A percentile compares a stretch with the other conserved stretches of the same genome.
Conservation (phyloP, 2,888 invertebrate genomes). For the Gortyna flavago region DNA sequence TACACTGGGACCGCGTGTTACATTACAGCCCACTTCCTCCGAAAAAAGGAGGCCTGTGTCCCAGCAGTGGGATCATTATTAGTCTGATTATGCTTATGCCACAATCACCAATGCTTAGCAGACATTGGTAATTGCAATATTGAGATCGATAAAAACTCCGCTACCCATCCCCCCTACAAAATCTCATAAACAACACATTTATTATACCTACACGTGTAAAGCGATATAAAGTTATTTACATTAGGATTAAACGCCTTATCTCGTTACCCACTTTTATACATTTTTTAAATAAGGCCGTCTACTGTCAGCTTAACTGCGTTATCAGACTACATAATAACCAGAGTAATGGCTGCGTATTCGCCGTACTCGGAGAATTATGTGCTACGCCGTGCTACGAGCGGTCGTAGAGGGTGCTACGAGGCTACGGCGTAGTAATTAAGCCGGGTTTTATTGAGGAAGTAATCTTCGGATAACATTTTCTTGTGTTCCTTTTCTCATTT, state of each 20-base stretch:
- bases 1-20: background rate
- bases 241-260: constrained; percentile 50
- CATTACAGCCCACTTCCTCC: background rate
- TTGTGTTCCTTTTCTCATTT: constrained; percentile 57
- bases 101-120: background rate
- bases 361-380: constrained; percentile 63
- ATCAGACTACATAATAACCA: constrained; percentile 62
- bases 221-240: constrained; percentile 35
- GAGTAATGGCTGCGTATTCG: constrained; percentile 64
- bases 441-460: constrained; percentile 66
- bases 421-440: constrained; percentile 60
- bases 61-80: background rate
- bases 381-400: constrained; percentile 58
- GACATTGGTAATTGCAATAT: background rate
- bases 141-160: background rate
- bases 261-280: constrained; percentile 23
- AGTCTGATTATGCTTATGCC: background rate
- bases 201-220: constrained; percentile 21
- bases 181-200: constrained; percentile 19
- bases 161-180: background rate
- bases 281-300: constrained; percentile 50
- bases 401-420: constrained; percentile 60
- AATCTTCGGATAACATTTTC: constrained; percentile 62
- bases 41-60: background rate
- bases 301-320: constrained; percentile 52